phyloP scores from a whole-genome alignment of 1,140 invertebrate species.

The Atta texana region DNA sequence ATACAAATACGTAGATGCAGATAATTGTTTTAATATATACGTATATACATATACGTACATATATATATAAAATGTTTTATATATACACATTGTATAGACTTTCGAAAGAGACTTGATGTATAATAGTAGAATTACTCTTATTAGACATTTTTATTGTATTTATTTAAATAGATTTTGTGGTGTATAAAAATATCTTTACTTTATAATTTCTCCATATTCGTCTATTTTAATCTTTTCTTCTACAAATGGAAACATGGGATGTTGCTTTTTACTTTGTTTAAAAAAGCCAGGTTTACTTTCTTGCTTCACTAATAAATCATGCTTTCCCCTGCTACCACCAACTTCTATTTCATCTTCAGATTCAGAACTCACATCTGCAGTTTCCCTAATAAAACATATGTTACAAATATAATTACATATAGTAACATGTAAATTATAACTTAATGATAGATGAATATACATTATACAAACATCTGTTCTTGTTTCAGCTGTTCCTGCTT shows the following conservation, averaged over 20 bases:
- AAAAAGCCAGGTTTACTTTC: constrained; percentile 94
- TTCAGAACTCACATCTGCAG: constrained; percentile 91
- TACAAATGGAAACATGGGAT: constrained; percentile 98
- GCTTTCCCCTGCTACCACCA: constrained; percentile 91
- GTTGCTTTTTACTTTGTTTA: constrained; percentile 96
- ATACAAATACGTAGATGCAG: background rate
- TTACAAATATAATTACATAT: constrained; percentile 45
- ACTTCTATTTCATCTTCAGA: constrained; percentile 95
- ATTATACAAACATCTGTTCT: constrained; percentile 83
- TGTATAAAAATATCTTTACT: constrained; percentile 78
- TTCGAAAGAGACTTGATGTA: background rate
- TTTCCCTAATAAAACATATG: constrained; percentile 85
- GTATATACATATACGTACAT: background rate
- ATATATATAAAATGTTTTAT: background rate
- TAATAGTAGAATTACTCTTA: background rate
- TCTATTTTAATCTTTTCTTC: constrained; percentile 97
- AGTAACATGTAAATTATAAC: constrained; percentile 39
- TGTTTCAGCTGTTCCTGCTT: constrained; percentile 86
- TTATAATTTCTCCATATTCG: constrained; percentile 98
- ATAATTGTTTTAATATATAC: background rate
- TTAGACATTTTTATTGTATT: background rate
- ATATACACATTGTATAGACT: background rate
- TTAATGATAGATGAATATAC: constrained; percentile 6
- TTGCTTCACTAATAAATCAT: constrained; percentile 96
- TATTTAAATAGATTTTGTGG: background rate